Evolutionary conservation across 1,140 invertebrate species (phyloP), one percentile per base, ranked within the genome.

Genomic region (Asbolus verrucosus): DNA sequence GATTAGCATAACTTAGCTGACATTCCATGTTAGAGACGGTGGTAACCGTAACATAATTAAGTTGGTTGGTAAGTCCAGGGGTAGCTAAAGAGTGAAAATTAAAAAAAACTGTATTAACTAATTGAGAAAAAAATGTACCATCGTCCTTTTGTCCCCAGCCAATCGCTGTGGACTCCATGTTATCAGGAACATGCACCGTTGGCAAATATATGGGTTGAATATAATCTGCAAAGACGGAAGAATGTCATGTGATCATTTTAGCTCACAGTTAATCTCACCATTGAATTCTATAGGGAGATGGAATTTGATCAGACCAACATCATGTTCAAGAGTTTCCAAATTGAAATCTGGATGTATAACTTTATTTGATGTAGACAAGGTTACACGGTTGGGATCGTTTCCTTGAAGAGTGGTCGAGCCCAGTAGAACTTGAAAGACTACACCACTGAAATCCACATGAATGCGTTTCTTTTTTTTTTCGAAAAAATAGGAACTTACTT

Each of bases 1-100:
- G n/a, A 13, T 54, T 54, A 14, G 19, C 46, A 11, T 24, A 54
- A 13, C 46, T 54, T 21, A 54, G 14, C n/a, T 54, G 46, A 14
- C 60, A 62, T 8, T 62, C 31, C n/a, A n/a, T 14, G 24, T 62
- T 62, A 0, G 60, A 33, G 1, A 62, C 18, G 9, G 30, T 62
- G 27, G 60, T 62, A n/a, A 62, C 31, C 6, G 15, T 24, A 11
- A 62, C 60, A 31, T 38, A 62, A 19, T 62, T 62, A 15, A 62
- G 60, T n/a, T 18, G 2, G 14, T 62, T 62, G 60, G 9, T 18
- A 24, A 62, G 15, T 14, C 60, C 31, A 18, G 60, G 1, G n/a
- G 1, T 41, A 18, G 16, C 60, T 62, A 41, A 36, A 62, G 27
- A 1, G n/a, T 36, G 8, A 36, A 36, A 36, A 9, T 36, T 33